Percentiles rank a stretch among this genome's conserved stretches.
phyloP scores from a whole-genome alignment of 2,888 invertebrate genomes.

The Disparrhopalites patrizii region DNA sequence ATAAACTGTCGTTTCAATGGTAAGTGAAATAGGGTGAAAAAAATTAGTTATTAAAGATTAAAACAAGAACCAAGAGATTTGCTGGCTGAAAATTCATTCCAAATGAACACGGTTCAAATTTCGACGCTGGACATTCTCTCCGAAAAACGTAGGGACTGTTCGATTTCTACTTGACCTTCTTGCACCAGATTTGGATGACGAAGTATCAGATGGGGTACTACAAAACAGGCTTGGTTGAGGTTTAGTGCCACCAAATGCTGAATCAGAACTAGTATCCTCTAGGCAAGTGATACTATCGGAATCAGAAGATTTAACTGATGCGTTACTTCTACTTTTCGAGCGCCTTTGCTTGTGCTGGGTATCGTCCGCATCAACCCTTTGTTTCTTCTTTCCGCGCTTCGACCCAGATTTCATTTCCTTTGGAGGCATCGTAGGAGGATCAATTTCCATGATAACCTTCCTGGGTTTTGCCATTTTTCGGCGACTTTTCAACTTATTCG shows the following conservation, averaged over 20 bases:
- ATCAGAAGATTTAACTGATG: too few species aligned
- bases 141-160: constrained; percentile 3
- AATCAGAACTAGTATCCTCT: too few species aligned
- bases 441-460: background rate
- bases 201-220: too few species aligned
- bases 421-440: background rate
- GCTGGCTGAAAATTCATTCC: too few species aligned
- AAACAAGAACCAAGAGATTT: too few species aligned
- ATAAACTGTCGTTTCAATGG: too few species aligned
- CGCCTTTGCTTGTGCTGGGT: background rate
- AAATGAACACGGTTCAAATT: background rate
- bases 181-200: background rate
- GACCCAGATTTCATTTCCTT: background rate
- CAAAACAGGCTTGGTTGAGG: too few species aligned
- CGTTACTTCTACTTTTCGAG: too few species aligned
- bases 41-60: too few species aligned
- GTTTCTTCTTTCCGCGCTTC: background rate
- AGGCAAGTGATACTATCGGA: too few species aligned
- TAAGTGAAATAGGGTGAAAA: too few species aligned
- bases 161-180: background rate
- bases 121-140: constrained; percentile 8
- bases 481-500: background rate
- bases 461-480: background rate
- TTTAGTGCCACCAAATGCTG: too few species aligned
- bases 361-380: background rate